Evolutionary conservation across 2,797 vertebrate species (phyloP).

Genomic region (Odontamblyopus rebecca): DNA sequence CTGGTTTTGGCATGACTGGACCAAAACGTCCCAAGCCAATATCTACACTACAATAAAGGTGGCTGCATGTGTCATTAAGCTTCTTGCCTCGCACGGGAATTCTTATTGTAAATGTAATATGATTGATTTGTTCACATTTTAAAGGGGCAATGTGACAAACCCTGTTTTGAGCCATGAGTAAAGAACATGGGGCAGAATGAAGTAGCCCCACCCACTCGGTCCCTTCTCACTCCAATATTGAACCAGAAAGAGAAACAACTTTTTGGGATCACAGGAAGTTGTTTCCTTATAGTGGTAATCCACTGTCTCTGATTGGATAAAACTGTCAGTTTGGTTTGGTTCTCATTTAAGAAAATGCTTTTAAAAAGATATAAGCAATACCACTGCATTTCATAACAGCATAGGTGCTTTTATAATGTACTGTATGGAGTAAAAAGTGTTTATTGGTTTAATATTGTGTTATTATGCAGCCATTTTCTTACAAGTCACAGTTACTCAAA

Average conservation of each 20-base stretch:
- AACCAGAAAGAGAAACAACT: neutral
- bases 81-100: slow-evolving; percentile 60
- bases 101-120: neutral
- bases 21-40: slow-evolving; percentile 25
- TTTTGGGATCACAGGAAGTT: too few relatives aligned
- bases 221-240: neutral
- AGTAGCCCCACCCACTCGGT: neutral
- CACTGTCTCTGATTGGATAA: too few relatives aligned
- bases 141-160: neutral
- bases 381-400: too few relatives aligned
- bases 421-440: too few relatives aligned
- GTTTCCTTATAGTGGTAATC: too few relatives aligned
- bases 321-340: too few relatives aligned
- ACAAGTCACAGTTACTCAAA: neutral
- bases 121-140: neutral
- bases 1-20: slow-evolving; percentile 37
- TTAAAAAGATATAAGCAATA: too few relatives aligned
- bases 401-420: too few relatives aligned
- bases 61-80: slow-evolving; percentile 67
- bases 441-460: too few relatives aligned
- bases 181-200: neutral
- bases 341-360: too few relatives aligned
- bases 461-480: too few relatives aligned
- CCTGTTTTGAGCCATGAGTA: neutral
- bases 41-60: slow-evolving; percentile 30